Base-by-base conservation (phyloP, 1,140 invertebrate genomes). In the Drosophila aff. region DNA sequence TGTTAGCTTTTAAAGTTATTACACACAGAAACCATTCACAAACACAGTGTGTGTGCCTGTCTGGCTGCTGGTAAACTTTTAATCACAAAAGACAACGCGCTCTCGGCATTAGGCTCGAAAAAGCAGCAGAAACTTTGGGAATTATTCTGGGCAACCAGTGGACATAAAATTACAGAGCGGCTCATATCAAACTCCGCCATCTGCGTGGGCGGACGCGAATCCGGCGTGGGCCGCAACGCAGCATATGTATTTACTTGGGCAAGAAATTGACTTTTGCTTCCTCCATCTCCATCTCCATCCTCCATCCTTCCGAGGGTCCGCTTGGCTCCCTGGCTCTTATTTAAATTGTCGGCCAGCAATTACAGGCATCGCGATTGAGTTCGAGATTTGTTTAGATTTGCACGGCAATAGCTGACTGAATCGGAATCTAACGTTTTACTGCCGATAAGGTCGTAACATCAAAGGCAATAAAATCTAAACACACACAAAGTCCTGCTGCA, bases 1-100 rank as follows among this genome's bases (percentile, higher is more conserved):
- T 90, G 84, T 90, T 90, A 68, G 81, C 84, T 90, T 89, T 84
- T 84, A 65, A 89, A 87, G 73, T 89, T 89, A 89, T 83, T 81
- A 79, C 49, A 62, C 66, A 71, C 66, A 77, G 65, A 52, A 26
- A n/a, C 31, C 46, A 46, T 33, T 28, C 47, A 64, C 55, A 21
- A 21, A 67, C 40, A 62, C 52, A 67, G 47, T 21, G 49, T 21
- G 43, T 41, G 36, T 71, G 66, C 47, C 46, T 38, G 49, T 23
- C 60, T 28, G 49, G 75, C 65, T 41, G 62, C 58, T 44, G 68
- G 41, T 72, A 67, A 85, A 85, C 65, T 86, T 82, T 82, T 76
- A 76, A 68, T 60, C 62, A 49, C 57, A 65, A 71, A 79, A 86
- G 79, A 69, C 59, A 75, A 78, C 59, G 38, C 57, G 79, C 66